A percentile compares a stretch with the other conserved stretches of the same genome.
Evolutionary conservation across 1,140 invertebrate genomes (phyloP).

Genomic region (Tetramorium parvispinum): DNA sequence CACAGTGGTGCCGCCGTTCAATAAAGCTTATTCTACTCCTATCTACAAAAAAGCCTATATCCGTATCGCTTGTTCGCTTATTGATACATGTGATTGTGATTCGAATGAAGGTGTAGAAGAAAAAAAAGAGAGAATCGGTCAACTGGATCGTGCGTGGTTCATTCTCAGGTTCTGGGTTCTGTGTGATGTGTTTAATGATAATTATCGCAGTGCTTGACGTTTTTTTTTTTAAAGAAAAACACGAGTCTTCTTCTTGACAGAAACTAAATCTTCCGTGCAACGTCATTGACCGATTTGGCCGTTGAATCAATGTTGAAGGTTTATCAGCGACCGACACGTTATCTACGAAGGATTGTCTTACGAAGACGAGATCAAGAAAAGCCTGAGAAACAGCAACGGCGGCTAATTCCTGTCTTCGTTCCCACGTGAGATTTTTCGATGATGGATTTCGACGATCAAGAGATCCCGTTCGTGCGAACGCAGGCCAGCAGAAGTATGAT

Average conservation of each 20-base stretch:
- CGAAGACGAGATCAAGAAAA: background rate
- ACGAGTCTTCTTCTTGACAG: slow-evolving; percentile 69
- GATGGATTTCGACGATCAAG: slow-evolving; percentile 71
- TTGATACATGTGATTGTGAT: slow-evolving; percentile 48
- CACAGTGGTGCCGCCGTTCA: background rate
- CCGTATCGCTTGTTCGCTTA: slow-evolving; percentile 66
- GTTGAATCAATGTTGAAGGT: slow-evolving; percentile 56
- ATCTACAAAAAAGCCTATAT: slow-evolving; percentile 34
- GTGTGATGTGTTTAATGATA: slow-evolving; percentile 34
- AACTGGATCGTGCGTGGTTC: slow-evolving; percentile 17
- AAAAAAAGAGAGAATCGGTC: background rate
- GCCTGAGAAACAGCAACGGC: background rate
- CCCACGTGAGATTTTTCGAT: background rate
- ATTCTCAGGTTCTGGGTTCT: slow-evolving; percentile 58
- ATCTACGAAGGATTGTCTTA: slow-evolving; percentile 23
- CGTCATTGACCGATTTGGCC: background rate
- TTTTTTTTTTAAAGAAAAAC: slow-evolving; percentile 44
- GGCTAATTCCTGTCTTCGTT: background rate
- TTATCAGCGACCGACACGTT: background rate
- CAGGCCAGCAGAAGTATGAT: slow-evolving; percentile 63
- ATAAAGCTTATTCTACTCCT: slow-evolving; percentile 49
- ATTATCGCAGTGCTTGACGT: slow-evolving; percentile 40
- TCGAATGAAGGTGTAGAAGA: background rate
- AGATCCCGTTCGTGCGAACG: slow-evolving; percentile 57
- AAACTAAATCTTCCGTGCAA: slow-evolving; percentile 30